phyloP scores from a whole-genome alignment of 2,888 invertebrate genomes.

The Thera britannica region DNA sequence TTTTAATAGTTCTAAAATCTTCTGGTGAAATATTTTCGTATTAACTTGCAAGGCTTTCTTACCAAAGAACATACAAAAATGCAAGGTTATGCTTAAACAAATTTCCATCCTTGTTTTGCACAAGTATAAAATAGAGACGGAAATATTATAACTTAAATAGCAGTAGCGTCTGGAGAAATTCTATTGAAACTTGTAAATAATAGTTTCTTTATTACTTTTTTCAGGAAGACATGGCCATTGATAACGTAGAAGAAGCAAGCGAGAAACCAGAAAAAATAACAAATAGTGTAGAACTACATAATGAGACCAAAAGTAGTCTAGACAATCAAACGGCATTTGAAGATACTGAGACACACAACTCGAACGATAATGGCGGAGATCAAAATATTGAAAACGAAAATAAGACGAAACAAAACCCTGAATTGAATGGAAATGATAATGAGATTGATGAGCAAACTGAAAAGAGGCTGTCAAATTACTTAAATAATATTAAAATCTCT shows the following conservation, averaged over 20 bases:
- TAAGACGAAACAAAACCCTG: slow-evolving; percentile 8
- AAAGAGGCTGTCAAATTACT: slow-evolving; percentile 56
- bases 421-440: background rate
- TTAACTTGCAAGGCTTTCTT: no score
- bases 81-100: no score
- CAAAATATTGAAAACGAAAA: slow-evolving; percentile 20
- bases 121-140: no score
- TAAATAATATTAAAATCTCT: slow-evolving; percentile 65
- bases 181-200: background rate
- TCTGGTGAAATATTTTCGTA: no score
- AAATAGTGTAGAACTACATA: slow-evolving; percentile 1
- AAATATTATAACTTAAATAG: no score
- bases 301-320: slow-evolving; percentile 24
- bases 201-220: slow-evolving; percentile 6
- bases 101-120: no score
- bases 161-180: background rate
- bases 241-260: slow-evolving; percentile 19
- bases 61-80: no score
- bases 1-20: no score
- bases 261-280: slow-evolving; percentile 14
- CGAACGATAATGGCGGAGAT: slow-evolving; percentile 2
- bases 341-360: slow-evolving; percentile 17
- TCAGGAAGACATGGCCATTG: slow-evolving; percentile 35
- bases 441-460: slow-evolving; percentile 9
- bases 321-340: slow-evolving; percentile 15